A percentile compares a stretch with the other conserved stretches of the same genome.
Evolutionary conservation across 1,140 invertebrate genomes (phyloP).

Genomic region (Branchinecta lynchi): DNA sequence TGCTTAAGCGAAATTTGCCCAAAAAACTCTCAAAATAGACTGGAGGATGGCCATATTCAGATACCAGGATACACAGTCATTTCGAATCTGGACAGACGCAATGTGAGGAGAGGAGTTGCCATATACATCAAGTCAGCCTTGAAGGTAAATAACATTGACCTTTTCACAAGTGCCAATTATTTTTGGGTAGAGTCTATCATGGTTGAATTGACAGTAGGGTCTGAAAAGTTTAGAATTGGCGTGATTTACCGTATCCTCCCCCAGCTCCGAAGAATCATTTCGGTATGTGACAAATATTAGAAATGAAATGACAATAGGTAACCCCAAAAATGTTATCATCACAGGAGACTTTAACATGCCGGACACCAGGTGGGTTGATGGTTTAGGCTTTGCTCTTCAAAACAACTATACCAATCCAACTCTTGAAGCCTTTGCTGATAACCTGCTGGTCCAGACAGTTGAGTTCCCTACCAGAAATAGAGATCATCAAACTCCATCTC

Average conservation of each 20-base stretch:
- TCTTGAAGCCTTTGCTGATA: no score
- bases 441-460: no score
- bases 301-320: conserved; percentile 7
- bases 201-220: conserved; percentile 8
- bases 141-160: conserved; percentile 6
- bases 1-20: no score
- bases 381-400: no score
- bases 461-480: no score
- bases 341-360: no score
- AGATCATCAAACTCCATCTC: no score
- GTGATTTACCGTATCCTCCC: conserved; percentile 8
- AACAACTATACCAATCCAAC: no score
- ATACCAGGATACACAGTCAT: conserved; percentile 9
- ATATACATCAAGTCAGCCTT: conserved; percentile 9
- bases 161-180: no score
- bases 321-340: conserved; percentile 9
- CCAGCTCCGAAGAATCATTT: conserved; percentile 9
- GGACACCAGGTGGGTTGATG: no score
- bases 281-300: conserved; percentile 6
- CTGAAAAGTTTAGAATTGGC: conserved; percentile 9
- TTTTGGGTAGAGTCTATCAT: conserved; percentile 6
- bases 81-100: conserved; percentile 5
- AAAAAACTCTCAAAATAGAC: no score
- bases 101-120: conserved; percentile 8
- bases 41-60: no score